Percentiles rank a stretch among this genome's conserved stretches.
phyloP scores from a whole-genome alignment of 2,797 vertebrate genomes.

The Esox masquinongy region DNA sequence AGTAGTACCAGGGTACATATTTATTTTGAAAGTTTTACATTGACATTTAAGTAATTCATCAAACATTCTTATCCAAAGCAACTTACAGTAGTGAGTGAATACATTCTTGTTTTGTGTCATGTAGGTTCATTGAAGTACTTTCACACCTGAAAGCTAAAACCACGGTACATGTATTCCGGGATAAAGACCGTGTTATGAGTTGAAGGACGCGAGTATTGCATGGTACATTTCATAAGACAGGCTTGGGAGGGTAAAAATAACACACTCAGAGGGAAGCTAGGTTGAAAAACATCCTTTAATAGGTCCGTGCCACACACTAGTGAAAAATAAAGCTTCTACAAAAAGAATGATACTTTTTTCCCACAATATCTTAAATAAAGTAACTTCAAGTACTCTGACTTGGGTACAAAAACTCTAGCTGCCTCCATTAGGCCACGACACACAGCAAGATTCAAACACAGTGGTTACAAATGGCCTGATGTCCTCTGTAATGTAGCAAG shows the following conservation, averaged over 20 bases:
- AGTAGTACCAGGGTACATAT: too few relatives aligned
- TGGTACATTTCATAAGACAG: slow-evolving; percentile 2
- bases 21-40: too few relatives aligned
- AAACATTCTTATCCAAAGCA: too few relatives aligned
- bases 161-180: too few relatives aligned
- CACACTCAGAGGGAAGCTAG: slow-evolving; percentile 65
- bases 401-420: slow-evolving; percentile 98
- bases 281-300: slow-evolving; percentile 99
- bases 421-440: slow-evolving; percentile 96
- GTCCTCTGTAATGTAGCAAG: slow-evolving; percentile 88
- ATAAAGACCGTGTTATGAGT: too few relatives aligned
- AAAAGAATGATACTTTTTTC: slow-evolving; percentile 98
- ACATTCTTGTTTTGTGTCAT: too few relatives aligned
- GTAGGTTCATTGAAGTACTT: too few relatives aligned
- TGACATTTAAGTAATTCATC: too few relatives aligned
- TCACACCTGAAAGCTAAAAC: too few relatives aligned
- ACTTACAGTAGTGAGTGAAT: too few relatives aligned
- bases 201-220: not conserved
- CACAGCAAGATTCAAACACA: slow-evolving; percentile 95
- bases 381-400: slow-evolving; percentile 99
- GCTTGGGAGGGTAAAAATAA: slow-evolving; percentile 56
- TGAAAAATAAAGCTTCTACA: slow-evolving; percentile 99
- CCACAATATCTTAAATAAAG: slow-evolving; percentile 99
- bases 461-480: slow-evolving; percentile 94
- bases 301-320: slow-evolving; percentile 99